Conservation (phyloP, 2,888 invertebrate genomes). For the Pseudococcus jackbeardsleyi region DNA sequence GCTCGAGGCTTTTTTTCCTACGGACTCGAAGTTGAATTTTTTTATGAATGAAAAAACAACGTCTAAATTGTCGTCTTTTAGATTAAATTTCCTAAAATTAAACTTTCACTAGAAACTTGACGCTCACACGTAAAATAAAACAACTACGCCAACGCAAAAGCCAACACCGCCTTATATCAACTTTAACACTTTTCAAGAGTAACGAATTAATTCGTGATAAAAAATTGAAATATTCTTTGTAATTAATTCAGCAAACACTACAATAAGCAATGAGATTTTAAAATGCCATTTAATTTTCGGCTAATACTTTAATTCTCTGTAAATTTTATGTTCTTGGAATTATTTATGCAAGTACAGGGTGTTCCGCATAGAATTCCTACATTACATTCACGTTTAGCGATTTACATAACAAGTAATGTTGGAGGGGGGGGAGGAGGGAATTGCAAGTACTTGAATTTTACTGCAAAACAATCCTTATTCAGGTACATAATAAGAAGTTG, state of each 20-base stretch:
- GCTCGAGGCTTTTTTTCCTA: background rate
- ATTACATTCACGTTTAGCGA: too few species aligned
- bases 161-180: background rate
- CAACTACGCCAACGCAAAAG: background rate
- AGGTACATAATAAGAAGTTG: too few species aligned
- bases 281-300: background rate
- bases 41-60: background rate
- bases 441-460: too few species aligned
- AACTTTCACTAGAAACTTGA: background rate
- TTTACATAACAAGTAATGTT: too few species aligned
- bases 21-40: background rate
- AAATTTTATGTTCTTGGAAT: background rate
- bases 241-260: conserved; percentile 3
- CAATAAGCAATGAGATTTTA: background rate
- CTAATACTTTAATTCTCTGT: background rate
- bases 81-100: background rate
- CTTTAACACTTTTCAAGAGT: background rate
- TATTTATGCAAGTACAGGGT: too few species aligned
- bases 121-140: background rate
- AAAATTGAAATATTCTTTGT: background rate
- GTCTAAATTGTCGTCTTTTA: background rate
- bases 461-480: too few species aligned
- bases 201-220: background rate
- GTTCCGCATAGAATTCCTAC: too few species aligned
- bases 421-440: too few species aligned